Evolutionary conservation across 2,113 vertebrate species (phyloP).

Genomic region (Coreoperca whiteheadi): DNA sequence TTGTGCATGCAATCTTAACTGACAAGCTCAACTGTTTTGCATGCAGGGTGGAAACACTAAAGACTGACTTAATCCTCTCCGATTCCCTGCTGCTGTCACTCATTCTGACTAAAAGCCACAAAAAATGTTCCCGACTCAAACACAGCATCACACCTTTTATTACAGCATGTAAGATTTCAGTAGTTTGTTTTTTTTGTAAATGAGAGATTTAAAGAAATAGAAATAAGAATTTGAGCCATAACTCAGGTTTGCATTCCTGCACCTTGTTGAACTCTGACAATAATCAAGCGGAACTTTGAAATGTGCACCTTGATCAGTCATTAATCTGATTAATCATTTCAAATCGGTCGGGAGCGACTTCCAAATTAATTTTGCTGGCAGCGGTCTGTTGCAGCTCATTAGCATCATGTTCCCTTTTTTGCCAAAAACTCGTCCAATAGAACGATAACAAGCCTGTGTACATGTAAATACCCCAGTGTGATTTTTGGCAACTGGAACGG

Average conservation of each 20-base stretch:
- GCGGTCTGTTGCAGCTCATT: constrained; percentile 28
- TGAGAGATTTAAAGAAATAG: neutral
- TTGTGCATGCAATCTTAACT: constrained; percentile 63
- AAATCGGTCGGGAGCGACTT: constrained; percentile 25
- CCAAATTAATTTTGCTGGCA: constrained; percentile 48
- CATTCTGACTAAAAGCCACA: constrained; percentile 59
- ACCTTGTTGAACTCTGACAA: constrained; percentile 6
- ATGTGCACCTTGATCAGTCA: constrained; percentile 26
- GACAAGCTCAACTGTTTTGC: constrained; percentile 70
- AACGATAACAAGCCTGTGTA: constrained; percentile 24
- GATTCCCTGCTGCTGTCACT: constrained; percentile 70
- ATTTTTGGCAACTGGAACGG: neutral
- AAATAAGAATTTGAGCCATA: neutral
- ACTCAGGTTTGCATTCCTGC: neutral
- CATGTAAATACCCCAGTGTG: constrained; percentile 3
- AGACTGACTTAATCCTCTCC: constrained; percentile 72
- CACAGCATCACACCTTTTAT: constrained; percentile 39
- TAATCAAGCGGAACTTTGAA: too few species aligned
- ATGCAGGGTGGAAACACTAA: constrained; percentile 68
- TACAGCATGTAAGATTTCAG: constrained; percentile 8
- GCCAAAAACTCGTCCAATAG: constrained; percentile 44
- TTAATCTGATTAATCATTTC: constrained; percentile 63
- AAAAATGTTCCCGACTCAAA: constrained; percentile 57
- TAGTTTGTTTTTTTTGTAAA: constrained; percentile 22
- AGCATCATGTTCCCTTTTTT: constrained; percentile 29